These are phyloP conservation scores for Germaria angustata DNA, from an alignment of 2,888 invertebrate genomes.

Conservation along the genomic window DNA sequence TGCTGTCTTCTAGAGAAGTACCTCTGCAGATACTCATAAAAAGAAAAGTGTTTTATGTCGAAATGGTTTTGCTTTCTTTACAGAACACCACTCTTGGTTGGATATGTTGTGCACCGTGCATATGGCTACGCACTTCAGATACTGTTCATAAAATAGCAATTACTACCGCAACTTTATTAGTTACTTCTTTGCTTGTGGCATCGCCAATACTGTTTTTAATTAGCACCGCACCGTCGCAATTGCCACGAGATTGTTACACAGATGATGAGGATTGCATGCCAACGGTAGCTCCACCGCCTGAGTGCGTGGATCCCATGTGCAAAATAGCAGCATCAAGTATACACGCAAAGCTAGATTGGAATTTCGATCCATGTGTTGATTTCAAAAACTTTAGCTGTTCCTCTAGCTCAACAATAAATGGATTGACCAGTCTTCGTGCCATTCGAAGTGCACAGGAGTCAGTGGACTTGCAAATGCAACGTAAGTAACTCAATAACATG, in stretches of 20 bases:
- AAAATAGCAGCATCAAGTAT: constrained; percentile 77
- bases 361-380: constrained; percentile 78
- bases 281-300: constrained; percentile 75
- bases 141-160: constrained; percentile 83
- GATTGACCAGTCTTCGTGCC: constrained; percentile 71
- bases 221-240: constrained; percentile 79
- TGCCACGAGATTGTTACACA: constrained; percentile 78
- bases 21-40: too few relatives aligned
- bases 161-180: constrained; percentile 82
- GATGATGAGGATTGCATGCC: constrained; percentile 78
- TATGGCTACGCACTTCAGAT: constrained; percentile 82
- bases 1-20: too few relatives aligned
- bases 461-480: constrained; percentile 79
- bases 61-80: not conserved
- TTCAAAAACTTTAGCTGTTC: constrained; percentile 80
- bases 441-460: constrained; percentile 79
- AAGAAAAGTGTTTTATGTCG: too few relatives aligned
- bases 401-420: constrained; percentile 69
- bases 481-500: constrained; percentile 70
- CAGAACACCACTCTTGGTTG: constrained; percentile 80
- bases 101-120: constrained; percentile 83
- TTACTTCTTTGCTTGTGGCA: constrained; percentile 83
- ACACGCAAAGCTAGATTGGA: constrained; percentile 79
- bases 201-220: constrained; percentile 83
- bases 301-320: constrained; percentile 77